A percentile compares a stretch with the other conserved stretches of the same genome.
phyloP scores from a whole-genome alignment of 2,888 invertebrate species.

The Apeira syringaria region DNA sequence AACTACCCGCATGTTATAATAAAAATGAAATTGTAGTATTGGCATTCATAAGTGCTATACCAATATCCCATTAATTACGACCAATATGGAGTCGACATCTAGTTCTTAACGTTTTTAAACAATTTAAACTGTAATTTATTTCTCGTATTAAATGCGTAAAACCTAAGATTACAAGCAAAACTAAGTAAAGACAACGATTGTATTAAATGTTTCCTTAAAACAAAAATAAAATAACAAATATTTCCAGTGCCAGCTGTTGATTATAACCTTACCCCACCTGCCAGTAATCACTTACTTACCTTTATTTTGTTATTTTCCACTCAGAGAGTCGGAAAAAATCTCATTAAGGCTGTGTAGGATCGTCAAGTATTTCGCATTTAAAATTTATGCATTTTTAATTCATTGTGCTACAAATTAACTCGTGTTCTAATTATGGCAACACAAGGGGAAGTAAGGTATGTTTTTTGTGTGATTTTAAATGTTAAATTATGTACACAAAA shows the following conservation, averaged over 20 bases:
- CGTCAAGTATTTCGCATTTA: constrained; percentile 9
- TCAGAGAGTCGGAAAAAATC: constrained; percentile 7
- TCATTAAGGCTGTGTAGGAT: constrained; percentile 12
- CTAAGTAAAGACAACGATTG: not conserved
- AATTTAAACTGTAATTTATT: no score
- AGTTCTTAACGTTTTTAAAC: no score
- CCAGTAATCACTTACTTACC: constrained; percentile 25
- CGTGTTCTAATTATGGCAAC: constrained; percentile 10
- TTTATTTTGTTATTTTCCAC: constrained; percentile 11
- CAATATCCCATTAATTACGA: no score
- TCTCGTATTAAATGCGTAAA: no score
- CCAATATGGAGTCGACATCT: no score
- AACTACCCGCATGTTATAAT: no score
- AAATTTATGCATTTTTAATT: constrained; percentile 19
- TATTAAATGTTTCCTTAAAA: not conserved
- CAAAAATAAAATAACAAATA: no score
- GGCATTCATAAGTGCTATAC: no score
- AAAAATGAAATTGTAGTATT: no score
- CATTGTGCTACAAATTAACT: constrained; percentile 9
- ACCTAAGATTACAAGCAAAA: no score
- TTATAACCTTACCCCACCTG: constrained; percentile 23
- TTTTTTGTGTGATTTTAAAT: constrained; percentile 12
- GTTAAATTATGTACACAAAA: constrained; percentile 7
- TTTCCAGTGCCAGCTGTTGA: constrained; percentile 6
- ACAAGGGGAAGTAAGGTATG: not conserved